Evolutionary conservation across 2,888 invertebrate species (phyloP), one percentile per base, ranked within the genome.

Genomic region (Parapristionchus giblindavisi): DNA sequence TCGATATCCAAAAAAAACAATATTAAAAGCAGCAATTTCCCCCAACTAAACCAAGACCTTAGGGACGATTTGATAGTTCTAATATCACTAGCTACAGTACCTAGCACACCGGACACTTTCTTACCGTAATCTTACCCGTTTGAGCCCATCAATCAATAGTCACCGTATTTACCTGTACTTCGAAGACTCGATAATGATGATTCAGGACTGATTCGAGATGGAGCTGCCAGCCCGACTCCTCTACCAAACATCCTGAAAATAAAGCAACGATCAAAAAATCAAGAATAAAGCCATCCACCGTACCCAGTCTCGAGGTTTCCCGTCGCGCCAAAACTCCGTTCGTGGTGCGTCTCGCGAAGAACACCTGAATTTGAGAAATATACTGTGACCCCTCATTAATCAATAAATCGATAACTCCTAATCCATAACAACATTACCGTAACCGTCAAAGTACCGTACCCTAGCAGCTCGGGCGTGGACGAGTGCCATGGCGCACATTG

Each of bases 401-500:
- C n/a, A n/a, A n/a, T n/a, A n/a, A n/a, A n/a, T n/a, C n/a, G n/a
- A n/a, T n/a, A n/a, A n/a, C n/a, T n/a, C n/a, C n/a, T n/a, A n/a
- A n/a, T n/a, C n/a, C n/a, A n/a, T 24, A 8, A 6, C 6, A 43
- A 43, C 6, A 14, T 32, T 6, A 43, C 65, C 34, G 36, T 61
- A 61, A 3, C 43, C 40, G 21, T 61, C 61, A 11, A n/a, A 56
- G 40, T 40, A 27, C 40, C 63, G 40, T 24, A 70, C 70, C 24
- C 79, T 65, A 21, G 52, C 61, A 5, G 76, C 79, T 8, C 80
- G 75, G 8, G 76, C 72, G 36, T 80, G 80, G 32, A 79, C 77
- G 60, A 80, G 71, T 29, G 79, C 80, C 80, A 80, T 80, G 29
- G 80, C 80, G 58, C 80, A 80, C 80, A 80, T 80, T 51, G 78